Conservation (phyloP, 2,797 vertebrate genomes). For the Malacoraja senta region DNA sequence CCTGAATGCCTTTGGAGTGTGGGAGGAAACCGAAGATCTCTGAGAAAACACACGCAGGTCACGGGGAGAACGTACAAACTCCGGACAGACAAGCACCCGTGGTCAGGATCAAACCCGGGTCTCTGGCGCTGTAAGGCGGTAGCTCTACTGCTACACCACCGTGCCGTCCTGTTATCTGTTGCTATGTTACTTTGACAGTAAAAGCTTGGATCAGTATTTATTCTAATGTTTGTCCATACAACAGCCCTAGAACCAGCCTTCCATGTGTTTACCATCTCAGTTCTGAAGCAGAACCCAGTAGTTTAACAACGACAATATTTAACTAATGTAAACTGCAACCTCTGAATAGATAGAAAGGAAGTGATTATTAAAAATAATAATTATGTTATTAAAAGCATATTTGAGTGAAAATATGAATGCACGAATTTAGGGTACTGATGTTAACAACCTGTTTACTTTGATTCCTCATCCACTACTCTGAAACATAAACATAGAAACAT, state of each 20-base stretch:
- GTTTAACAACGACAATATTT: neutral
- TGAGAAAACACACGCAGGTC: too few species aligned
- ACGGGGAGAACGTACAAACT: too few species aligned
- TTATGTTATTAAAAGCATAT: neutral
- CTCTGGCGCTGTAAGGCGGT: too few species aligned
- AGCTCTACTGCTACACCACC: too few species aligned
- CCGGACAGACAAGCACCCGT: too few species aligned
- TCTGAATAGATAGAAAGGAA: neutral
- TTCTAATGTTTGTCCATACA: neutral
- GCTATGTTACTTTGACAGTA: neutral
- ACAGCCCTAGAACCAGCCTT: neutral
- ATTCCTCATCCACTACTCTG: neutral
- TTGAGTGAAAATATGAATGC: neutral
- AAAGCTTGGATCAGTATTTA: neutral
- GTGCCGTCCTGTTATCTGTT: too few species aligned
- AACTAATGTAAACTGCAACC: neutral
- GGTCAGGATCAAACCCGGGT: too few species aligned
- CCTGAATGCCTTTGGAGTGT: too few species aligned
- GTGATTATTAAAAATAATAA: neutral
- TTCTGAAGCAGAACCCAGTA: neutral
- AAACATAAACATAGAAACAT: too few species aligned
- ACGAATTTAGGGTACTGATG: neutral
- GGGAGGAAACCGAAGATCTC: too few species aligned
- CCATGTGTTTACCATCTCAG: neutral
- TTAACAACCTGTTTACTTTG: neutral